Conservation (phyloP, 2,888 invertebrate species). For the Aporophyla nigra region DNA sequence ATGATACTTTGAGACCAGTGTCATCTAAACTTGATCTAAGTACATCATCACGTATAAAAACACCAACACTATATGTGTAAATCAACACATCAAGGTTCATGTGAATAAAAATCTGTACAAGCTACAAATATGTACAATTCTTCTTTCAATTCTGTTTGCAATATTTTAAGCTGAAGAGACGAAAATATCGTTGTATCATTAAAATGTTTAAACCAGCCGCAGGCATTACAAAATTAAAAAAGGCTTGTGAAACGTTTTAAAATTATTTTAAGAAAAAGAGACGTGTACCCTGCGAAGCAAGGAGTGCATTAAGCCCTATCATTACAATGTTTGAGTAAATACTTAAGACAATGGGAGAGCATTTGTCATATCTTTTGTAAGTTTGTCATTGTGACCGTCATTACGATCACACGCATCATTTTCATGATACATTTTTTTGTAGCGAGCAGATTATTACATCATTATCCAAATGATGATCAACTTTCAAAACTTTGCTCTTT, state of each 20-base stretch:
- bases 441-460: constrained; percentile 51
- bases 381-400: constrained; percentile 42
- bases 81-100: neutral
- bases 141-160: neutral
- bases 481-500: constrained; percentile 39
- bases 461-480: constrained; percentile 41
- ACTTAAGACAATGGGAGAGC: constrained; percentile 30
- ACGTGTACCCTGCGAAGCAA: neutral
- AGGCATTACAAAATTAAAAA: constrained; percentile 18
- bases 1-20: neutral
- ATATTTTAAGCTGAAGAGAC: constrained; percentile 5
- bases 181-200: neutral
- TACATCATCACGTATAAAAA: neutral
- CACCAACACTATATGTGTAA: neutral
- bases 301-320: constrained; percentile 17
- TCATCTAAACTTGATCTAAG: neutral
- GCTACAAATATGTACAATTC: too few species aligned
- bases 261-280: constrained; percentile 23
- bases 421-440: constrained; percentile 26
- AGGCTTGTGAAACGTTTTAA: constrained; percentile 1
- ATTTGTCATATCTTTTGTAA: constrained; percentile 37
- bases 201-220: constrained; percentile 5
- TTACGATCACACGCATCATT: constrained; percentile 31
- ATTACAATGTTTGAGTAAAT: constrained; percentile 20
- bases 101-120: neutral